Base-by-base conservation (phyloP, 2,888 invertebrate species). In the Protophormia terraenovae region DNA sequence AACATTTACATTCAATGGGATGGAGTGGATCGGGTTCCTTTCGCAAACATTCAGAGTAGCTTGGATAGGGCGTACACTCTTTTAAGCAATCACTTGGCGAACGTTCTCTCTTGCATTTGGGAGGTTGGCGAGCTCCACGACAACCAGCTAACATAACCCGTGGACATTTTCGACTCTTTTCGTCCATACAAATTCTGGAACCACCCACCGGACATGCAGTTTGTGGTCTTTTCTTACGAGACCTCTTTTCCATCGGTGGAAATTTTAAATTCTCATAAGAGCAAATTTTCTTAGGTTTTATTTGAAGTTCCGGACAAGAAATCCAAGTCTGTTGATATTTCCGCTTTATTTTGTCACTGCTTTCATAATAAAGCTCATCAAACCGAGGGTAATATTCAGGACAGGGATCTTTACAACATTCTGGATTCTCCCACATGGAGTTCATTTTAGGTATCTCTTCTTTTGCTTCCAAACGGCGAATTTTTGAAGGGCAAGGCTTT, bases 291-390 rank as follows among this genome's bases (percentile, higher is more conserved):
- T 88, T 88, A 12, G 86, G 85, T 29, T 88, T 89, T 0, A 89
- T 86, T 35, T 79, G 14, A n/a, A 87, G 58, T 0, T 89, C 86
- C 0, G 92, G 91, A 41, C 92, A 92, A 14, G 88, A 83, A 0
- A 90, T 88, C 92, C 92, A 92, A 3, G 92, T 92, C 66, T 91
- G 92, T 87, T 89, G 90, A 72, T 92, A 92, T 45, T 84, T 87
- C 0, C 90, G 89, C n/a, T 88, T 90, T 0, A 89, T 86, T 80
- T 91, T 91, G 55, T 92, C 90, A 0, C 89, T 90, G 6, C 88
- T 88, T 3, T 89, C 87, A 16, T 90, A 92, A 58, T 91, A 91
- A 10, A 91, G 87, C 2, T 90, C 89, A 77, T 92, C 92, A 69
- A 91, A 91, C 0, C 89, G 89, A 0, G 89, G 83, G 4, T 72